Percentiles rank a stretch among this genome's conserved stretches.
Evolutionary conservation across 92 coral and sea anemone genomes (phyloP).

Genomic region (Meandrina meandrites): DNA sequence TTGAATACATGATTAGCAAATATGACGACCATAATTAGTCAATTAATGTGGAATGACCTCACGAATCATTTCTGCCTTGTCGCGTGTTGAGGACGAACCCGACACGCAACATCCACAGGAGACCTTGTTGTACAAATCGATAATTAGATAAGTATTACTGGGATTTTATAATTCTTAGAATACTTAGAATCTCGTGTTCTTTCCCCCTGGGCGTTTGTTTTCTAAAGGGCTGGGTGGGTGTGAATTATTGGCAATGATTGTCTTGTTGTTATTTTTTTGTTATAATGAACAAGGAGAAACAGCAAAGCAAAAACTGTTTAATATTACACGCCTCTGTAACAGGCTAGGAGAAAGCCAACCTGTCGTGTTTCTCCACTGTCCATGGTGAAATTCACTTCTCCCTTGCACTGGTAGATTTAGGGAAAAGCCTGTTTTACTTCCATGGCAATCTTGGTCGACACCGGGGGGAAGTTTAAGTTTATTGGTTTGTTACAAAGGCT

Average conservation of each 20-base stretch:
- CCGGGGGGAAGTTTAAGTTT: too few species aligned
- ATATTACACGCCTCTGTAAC: too few species aligned
- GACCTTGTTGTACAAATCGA: background rate
- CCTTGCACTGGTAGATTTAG: too few species aligned
- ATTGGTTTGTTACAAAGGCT: too few species aligned
- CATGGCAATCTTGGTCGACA: too few species aligned
- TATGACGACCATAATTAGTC: background rate
- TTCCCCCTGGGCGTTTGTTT: background rate
- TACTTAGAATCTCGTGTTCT: background rate
- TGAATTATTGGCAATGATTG: background rate
- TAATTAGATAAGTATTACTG: background rate
- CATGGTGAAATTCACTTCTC: too few species aligned
- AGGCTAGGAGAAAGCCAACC: too few species aligned
- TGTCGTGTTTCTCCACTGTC: too few species aligned
- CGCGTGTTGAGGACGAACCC: background rate
- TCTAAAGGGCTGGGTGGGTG: background rate
- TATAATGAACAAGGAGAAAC: background rate
- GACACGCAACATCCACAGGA: background rate
- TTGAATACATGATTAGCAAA: slow-evolving; percentile 10
- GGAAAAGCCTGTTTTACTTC: too few species aligned
- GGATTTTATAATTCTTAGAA: background rate
- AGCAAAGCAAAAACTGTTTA: too few species aligned
- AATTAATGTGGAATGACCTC: slow-evolving; percentile 13
- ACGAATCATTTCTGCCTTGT: background rate
- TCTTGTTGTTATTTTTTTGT: background rate